phyloP scores from a whole-genome alignment of 92 coral and sea anemone genomes.

The Phenganax stokvisi region DNA sequence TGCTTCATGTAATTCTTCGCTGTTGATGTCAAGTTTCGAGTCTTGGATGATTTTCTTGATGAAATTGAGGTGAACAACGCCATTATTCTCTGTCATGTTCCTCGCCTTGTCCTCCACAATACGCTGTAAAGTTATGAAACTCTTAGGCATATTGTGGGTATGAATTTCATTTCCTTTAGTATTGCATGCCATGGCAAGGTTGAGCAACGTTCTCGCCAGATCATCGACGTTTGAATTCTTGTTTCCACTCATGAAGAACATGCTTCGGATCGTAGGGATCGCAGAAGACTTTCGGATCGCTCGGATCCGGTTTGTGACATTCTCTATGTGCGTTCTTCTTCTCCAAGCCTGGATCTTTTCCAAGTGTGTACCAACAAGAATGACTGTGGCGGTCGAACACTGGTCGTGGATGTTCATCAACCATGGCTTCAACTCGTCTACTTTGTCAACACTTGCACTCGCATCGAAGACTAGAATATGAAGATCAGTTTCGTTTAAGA shows the following conservation, averaged over 20 bases:
- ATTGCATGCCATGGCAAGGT: conserved; percentile 68
- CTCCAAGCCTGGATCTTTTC: conserved; percentile 63
- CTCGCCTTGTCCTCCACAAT: conserved; percentile 40
- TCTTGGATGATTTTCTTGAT: conserved; percentile 60
- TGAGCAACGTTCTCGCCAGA: conserved; percentile 59
- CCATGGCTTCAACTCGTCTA: conserved; percentile 79
- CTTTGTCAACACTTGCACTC: conserved; percentile 70
- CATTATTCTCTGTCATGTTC: neutral
- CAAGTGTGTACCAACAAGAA: conserved; percentile 89
- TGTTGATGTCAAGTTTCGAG: conserved; percentile 55
- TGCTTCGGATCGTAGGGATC: conserved; percentile 73
- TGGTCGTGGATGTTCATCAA: conserved; percentile 70
- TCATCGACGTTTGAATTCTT: conserved; percentile 63
- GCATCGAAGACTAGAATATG: conserved; percentile 83
- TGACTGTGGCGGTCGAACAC: conserved; percentile 79
- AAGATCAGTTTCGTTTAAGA: conserved; percentile 71
- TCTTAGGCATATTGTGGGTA: conserved; percentile 71
- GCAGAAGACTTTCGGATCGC: conserved; percentile 65
- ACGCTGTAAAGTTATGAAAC: conserved; percentile 63
- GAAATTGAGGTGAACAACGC: conserved; percentile 17
- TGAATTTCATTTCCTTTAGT: conserved; percentile 68
- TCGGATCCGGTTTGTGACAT: conserved; percentile 60
- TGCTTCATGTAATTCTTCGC: conserved; percentile 75
- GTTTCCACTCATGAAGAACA: conserved; percentile 70
- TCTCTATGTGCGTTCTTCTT: conserved; percentile 22